Percentiles rank a stretch among this genome's conserved stretches.
phyloP scores from a whole-genome alignment of 2,797 vertebrate species.

The Pachyuromys duprasi region DNA sequence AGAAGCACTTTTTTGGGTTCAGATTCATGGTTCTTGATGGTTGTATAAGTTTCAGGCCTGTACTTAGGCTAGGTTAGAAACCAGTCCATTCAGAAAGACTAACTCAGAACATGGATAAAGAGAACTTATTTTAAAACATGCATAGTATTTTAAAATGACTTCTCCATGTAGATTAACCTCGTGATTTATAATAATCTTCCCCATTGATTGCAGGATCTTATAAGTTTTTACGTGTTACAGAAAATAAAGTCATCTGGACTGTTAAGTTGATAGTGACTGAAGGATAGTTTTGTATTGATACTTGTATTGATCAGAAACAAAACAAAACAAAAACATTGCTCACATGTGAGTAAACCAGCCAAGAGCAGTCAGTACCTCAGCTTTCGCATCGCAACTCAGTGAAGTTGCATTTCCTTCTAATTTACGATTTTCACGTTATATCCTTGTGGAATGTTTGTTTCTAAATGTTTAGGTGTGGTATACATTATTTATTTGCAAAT shows the following conservation, averaged over 20 bases:
- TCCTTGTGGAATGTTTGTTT: not conserved
- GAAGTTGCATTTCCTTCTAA: not conserved
- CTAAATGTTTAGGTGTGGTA: not conserved
- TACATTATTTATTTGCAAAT: conserved; percentile 1
- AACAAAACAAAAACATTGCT: not conserved
- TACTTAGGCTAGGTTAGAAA: not conserved
- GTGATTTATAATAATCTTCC: not conserved
- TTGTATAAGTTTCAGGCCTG: not conserved
- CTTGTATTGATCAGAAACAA: no score
- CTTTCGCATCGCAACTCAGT: no score
- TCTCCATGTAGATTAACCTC: not conserved
- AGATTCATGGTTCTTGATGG: not conserved
- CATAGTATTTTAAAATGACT: not conserved
- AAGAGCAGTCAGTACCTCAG: not conserved
- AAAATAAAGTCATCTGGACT: not conserved
- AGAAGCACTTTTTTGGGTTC: not conserved
- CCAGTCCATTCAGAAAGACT: not conserved
- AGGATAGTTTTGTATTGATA: not conserved
- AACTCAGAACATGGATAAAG: not conserved
- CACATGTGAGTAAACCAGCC: no score
- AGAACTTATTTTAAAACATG: not conserved
- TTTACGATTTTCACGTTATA: not conserved
- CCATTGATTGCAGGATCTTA: not conserved
- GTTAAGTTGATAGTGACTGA: not conserved
- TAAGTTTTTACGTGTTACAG: not conserved